These are phyloP conservation scores for Hydrocynus forskahlii DNA, from an alignment of 2,797 vertebrate genomes.

Conservation along the genomic window DNA sequence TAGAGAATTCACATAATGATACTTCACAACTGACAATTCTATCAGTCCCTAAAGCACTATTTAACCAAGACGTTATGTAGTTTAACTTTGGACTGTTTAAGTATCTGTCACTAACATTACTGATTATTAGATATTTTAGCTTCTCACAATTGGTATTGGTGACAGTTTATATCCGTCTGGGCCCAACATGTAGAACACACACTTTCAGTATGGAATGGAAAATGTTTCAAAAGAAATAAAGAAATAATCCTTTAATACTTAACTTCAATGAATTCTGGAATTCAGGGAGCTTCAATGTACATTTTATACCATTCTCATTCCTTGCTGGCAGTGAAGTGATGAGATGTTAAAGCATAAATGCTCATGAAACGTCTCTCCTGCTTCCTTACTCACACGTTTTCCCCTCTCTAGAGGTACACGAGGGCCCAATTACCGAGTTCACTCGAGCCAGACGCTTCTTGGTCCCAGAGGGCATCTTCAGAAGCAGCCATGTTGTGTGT, in stretches of 20 bases:
- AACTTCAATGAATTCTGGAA: not conserved
- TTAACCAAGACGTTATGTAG: no score
- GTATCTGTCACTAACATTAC: no score
- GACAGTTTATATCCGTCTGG: no score
- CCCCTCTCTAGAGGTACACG: slow-evolving; percentile 25
- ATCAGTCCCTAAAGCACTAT: no score
- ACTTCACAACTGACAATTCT: no score
- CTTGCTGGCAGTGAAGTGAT: not conserved
- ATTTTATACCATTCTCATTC: not conserved
- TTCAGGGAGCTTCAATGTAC: not conserved
- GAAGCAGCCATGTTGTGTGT: slow-evolving; percentile 21
- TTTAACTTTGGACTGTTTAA: no score
- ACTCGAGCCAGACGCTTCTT: slow-evolving; percentile 39
- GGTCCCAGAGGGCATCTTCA: slow-evolving; percentile 26
- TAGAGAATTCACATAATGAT: no score
- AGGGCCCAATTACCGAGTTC: slow-evolving; percentile 49
- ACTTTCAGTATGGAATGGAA: no score
- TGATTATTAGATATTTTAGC: no score
- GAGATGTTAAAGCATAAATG: not conserved
- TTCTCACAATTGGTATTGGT: no score
- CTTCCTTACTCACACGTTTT: slow-evolving; percentile 14
- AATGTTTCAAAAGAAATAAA: no score
- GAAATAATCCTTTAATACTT: not conserved
- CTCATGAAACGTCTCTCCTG: not conserved
- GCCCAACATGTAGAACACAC: not conserved